phyloP scores from a whole-genome alignment of 2,888 invertebrate genomes.

The Homarus gammarus region DNA sequence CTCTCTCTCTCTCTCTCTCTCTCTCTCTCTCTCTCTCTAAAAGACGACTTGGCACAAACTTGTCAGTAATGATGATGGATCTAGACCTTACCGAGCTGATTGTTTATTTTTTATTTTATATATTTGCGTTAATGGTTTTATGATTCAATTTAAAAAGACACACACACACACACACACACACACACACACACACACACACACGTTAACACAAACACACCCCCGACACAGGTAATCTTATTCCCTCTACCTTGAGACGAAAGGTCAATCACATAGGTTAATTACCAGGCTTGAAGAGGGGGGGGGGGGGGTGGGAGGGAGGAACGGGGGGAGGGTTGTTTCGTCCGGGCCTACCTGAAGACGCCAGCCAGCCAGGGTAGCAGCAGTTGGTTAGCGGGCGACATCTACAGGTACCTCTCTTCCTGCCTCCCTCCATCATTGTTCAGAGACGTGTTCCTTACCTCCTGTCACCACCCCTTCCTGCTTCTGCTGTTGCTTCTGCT shows the following conservation, averaged over 20 bases:
- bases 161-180: not conserved
- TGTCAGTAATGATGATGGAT: not conserved
- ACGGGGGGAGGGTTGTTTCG: not conserved
- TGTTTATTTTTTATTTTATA: not conserved
- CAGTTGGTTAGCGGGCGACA: no score
- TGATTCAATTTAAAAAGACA: not conserved
- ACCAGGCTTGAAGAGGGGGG: not conserved
- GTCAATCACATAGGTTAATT: not conserved
- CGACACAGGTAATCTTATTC: no score
- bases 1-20: no score
- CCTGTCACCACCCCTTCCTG: no score
- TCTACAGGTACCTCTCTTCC: no score
- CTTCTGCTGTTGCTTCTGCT: no score
- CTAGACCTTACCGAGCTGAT: not conserved
- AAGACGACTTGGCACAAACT: not conserved
- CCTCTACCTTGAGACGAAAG: not conserved
- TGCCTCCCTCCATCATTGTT: no score
- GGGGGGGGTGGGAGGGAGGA: not conserved
- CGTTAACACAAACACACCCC: no score
- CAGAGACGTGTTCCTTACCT: no score
- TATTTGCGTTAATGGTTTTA: not conserved
- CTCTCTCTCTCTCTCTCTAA: no score
- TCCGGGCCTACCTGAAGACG: no score
- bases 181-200: constrained; percentile 12
- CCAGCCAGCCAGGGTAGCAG: not conserved